Evolutionary conservation across 2,888 invertebrate species (phyloP), one percentile per base, ranked within the genome.

Genomic region (Agonopterix subpropinquella): DNA sequence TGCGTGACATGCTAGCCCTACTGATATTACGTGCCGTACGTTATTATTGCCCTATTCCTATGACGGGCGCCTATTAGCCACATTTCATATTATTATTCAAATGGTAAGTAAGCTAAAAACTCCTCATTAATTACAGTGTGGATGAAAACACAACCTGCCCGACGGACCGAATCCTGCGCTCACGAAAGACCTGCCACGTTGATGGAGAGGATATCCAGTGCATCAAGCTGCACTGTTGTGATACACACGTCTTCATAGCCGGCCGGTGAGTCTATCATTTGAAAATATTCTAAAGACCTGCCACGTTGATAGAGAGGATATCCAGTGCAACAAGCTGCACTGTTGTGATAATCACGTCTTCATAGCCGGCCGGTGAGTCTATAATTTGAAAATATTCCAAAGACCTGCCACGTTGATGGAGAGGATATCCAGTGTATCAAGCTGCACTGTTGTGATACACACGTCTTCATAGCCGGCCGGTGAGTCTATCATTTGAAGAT

Each of bases 261-360:
- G 92, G 92, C 56, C 89, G 89, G 92, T 92, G 67, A 74, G 71
- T 47, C 42, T 8, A 18, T 18, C 42, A 8, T n/a, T n/a, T 9
- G n/a, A 39, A 4, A 9, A 39, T n/a, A n/a, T 37, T 10, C 10
- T 18, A 18, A 18, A 18, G 18, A 2, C 4, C 18, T 4, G 3
- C 3, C 3, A 15, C 55, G 86, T 89, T 36, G 87, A 86, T 48
- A 90, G 89, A 2, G 85, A 80, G 37, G 92, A 92, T 79, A 85
- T 91, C 8, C 92, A 92, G 67, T 93, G 92, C 64, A 89, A 90
- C 45, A 77, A 90, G 54, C 76, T 89, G 58, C 89, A 90, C 58
- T 93, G 93, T 73, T 93, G 93, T 62, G 90, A 90, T 44, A 89
- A 90, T 9, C 91, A 92, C 65, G 87, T 84, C 15, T 91, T 89